A percentile compares a stretch with the other conserved stretches of the same genome.
phyloP scores from a whole-genome alignment of 2,113 vertebrate genomes.

The Myocastor coypus region DNA sequence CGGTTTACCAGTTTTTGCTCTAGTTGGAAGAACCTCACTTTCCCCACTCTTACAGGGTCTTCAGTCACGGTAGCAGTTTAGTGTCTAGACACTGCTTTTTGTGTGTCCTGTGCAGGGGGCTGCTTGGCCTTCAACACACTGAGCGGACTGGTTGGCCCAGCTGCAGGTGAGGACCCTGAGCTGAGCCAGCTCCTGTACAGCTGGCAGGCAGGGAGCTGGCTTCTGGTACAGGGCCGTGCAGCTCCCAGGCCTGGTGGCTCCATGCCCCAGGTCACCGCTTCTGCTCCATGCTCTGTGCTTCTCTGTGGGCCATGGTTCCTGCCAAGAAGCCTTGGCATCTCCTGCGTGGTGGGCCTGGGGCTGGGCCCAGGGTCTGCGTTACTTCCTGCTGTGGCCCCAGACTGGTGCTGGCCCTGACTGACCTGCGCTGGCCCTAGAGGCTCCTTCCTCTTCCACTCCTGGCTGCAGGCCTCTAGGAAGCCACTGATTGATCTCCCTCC shows the following conservation, averaged over 20 bases:
- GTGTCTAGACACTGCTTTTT: background rate
- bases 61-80: background rate
- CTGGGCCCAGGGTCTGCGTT: background rate
- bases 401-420: background rate
- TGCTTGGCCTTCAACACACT: background rate
- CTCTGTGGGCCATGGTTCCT: background rate
- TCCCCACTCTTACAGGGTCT: background rate
- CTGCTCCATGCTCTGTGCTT: background rate
- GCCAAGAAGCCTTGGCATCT: background rate
- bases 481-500: background rate
- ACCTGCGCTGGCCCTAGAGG: background rate
- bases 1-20: background rate
- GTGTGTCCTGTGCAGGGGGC: background rate
- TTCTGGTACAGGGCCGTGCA: background rate
- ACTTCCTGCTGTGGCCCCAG: background rate
- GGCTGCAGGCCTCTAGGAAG: background rate
- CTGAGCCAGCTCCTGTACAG: too few species aligned
- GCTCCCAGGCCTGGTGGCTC: background rate
- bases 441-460: background rate
- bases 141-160: background rate
- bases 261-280: background rate
- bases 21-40: background rate
- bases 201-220: background rate
- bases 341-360: background rate
- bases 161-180: background rate